Evolutionary conservation across 2,797 vertebrate species (phyloP), one percentile per base, ranked within the genome.

Genomic region (Notolepis coatsorum): DNA sequence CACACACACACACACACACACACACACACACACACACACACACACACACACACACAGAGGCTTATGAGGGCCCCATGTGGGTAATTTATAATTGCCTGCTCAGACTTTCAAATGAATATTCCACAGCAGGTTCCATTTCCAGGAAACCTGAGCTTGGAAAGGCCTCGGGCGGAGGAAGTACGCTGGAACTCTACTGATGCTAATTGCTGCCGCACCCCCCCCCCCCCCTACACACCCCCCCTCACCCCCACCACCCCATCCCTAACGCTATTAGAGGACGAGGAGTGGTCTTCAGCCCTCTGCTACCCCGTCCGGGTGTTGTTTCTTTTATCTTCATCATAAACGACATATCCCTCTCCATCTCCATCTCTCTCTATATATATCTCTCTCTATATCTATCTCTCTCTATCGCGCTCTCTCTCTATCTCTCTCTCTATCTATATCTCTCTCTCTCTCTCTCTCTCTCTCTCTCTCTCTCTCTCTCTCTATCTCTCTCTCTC

Each of bases 131-230:
- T 73, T 56, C 71, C 61, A 20, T 38, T 58, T 51, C 67, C 70
- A 77, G 49, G 45, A n/a, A 61, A 76, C 64, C 71, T 68, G 71
- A 77, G 70, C 51, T 65, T 2, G 13, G 66, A 72, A 62, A 68
- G 61, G 76, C 77, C 83, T 37, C 58, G 68, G 79, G 82, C 70
- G 15, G 66, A 38, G 21, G 72, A 73, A 77, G 72, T 68, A 68
- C 48, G 71, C 62, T 54, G 49, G 12, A 75, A 81, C 79, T 65
- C 72, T n/a, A n/a, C n/a, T 75, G 73, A 81, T 85, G 79, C 80
- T 89, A 90, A 91, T 87, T 90, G 81, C 72, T 53, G 67, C 74
- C 57, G 20, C 30, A 3, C 25, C 31, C 31, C 50, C 50, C n/a
- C n/a, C n/a, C n/a, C n/a, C n/a, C n/a, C n/a, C 38, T n/a, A n/a